A percentile compares a stretch with the other conserved stretches of the same genome.
These are phyloP conservation scores for Amia ocellicauda DNA, from an alignment of 2,113 vertebrate species.

Conservation along the genomic window DNA sequence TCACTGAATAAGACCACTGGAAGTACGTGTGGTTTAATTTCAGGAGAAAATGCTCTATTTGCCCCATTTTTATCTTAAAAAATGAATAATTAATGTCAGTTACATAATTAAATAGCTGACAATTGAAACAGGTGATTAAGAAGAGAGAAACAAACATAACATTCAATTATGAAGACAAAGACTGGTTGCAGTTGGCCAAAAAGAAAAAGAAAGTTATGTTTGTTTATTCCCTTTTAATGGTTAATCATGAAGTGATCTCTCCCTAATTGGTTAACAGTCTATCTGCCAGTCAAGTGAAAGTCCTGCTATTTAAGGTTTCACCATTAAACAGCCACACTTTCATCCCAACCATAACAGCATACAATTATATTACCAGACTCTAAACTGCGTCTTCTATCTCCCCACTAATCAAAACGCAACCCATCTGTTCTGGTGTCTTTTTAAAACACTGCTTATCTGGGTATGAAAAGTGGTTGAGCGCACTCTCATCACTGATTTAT, in stretches of 20 bases:
- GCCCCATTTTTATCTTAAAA: too few relatives aligned
- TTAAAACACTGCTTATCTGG: slow-evolving; percentile 62
- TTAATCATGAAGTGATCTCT: slow-evolving; percentile 70
- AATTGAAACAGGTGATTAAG: slow-evolving; percentile 25
- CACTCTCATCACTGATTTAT: slow-evolving; percentile 52
- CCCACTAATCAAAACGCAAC: slow-evolving; percentile 67
- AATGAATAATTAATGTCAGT: too few relatives aligned
- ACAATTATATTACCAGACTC: slow-evolving; percentile 73
- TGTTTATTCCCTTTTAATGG: slow-evolving; percentile 63
- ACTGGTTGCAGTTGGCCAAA: slow-evolving; percentile 60
- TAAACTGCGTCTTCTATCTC: slow-evolving; percentile 64
- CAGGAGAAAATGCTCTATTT: too few relatives aligned
- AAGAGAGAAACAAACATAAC: slow-evolving; percentile 52
- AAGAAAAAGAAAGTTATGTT: slow-evolving; percentile 56
- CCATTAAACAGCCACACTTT: slow-evolving; percentile 72
- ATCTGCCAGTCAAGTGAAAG: slow-evolving; percentile 67
- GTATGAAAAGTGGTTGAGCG: slow-evolving; percentile 61
- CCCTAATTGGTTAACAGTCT: slow-evolving; percentile 73
- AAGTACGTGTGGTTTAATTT: too few relatives aligned
- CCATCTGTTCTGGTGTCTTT: slow-evolving; percentile 68
- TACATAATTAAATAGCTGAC: too few relatives aligned
- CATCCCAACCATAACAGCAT: slow-evolving; percentile 69
- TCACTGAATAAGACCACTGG: too few relatives aligned
- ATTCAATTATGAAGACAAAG: slow-evolving; percentile 53
- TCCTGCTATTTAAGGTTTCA: slow-evolving; percentile 65